A percentile compares a stretch with the other conserved stretches of the same genome.
These are phyloP conservation scores for Hypocryptadius cinnamomeus DNA, from an alignment of 2,113 vertebrate genomes.

Conservation along the genomic window DNA sequence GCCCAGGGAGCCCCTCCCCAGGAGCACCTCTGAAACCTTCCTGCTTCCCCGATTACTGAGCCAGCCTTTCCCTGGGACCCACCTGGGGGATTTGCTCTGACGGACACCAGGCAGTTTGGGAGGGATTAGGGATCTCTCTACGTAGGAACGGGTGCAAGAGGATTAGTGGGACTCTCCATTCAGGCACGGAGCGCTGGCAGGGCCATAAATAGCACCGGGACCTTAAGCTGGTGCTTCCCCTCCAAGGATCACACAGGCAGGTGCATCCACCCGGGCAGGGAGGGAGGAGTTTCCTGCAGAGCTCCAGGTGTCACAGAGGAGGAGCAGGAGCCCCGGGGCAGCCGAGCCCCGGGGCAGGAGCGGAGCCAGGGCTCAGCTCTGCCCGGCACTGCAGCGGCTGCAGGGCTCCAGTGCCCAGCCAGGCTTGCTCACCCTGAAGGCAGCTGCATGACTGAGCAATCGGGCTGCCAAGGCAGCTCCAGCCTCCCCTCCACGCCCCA, in stretches of 20 bases:
- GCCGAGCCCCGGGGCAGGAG: fast-evolving
- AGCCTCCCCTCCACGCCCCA: neutral
- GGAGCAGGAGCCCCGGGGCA: neutral
- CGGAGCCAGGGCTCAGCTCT: neutral
- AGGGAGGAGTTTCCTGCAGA: neutral
- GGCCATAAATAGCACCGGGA: neutral
- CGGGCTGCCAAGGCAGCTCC: neutral
- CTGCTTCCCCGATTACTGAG: fast-evolving
- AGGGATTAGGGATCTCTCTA: neutral
- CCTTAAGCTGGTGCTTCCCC: neutral
- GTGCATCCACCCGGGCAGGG: neutral
- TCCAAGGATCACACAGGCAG: neutral
- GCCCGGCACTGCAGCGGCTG: neutral
- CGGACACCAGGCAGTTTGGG: neutral
- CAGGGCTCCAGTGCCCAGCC: neutral
- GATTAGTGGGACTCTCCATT: neutral
- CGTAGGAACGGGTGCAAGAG: fast-evolving
- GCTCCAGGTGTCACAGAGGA: neutral
- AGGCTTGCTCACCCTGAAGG: neutral
- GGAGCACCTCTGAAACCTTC: fast-evolving
- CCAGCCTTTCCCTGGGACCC: neutral
- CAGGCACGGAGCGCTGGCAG: neutral
- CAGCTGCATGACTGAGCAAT: neutral
- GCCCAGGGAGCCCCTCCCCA: fast-evolving
- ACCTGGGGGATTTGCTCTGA: neutral